phyloP scores from a whole-genome alignment of 2,113 vertebrate species.

The Riparia riparia region DNA sequence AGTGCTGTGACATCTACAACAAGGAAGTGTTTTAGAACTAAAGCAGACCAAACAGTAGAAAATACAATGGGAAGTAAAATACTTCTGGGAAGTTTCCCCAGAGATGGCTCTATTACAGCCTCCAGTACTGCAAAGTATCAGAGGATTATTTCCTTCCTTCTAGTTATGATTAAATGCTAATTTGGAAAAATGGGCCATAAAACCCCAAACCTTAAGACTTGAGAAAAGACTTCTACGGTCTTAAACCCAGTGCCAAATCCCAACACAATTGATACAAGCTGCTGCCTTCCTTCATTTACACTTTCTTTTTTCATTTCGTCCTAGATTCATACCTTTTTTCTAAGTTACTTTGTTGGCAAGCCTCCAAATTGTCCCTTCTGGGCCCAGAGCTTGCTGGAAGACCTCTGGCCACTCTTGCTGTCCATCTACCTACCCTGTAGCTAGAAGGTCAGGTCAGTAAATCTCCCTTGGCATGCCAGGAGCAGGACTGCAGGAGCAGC shows the following conservation, averaged over 20 bases:
- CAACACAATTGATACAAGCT: background rate
- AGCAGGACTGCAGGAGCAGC: background rate
- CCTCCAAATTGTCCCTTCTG: background rate
- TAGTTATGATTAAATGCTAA: constrained; percentile 37
- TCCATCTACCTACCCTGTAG: background rate
- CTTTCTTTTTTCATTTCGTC: background rate
- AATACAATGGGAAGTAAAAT: background rate
- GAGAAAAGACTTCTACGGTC: background rate
- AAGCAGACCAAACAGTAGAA: constrained; percentile 35
- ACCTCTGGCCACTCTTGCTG: background rate
- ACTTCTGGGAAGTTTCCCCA: background rate
- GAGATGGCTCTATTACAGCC: constrained; percentile 8
- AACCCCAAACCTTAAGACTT: background rate
- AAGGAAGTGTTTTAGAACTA: background rate
- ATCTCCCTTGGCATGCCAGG: background rate
- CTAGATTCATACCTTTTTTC: background rate
- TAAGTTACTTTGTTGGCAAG: background rate
- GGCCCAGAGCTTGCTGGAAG: background rate
- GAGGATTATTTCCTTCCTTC: constrained; percentile 10
- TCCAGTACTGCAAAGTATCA: background rate
- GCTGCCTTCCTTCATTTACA: background rate
- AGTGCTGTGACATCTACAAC: background rate
- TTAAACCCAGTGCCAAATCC: background rate
- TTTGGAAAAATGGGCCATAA: background rate
- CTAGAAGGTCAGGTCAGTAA: background rate